A percentile compares a stretch with the other conserved stretches of the same genome.
Conservation (phyloP, 2,797 vertebrate species). For the Typhlichthys eigenmanni region DNA sequence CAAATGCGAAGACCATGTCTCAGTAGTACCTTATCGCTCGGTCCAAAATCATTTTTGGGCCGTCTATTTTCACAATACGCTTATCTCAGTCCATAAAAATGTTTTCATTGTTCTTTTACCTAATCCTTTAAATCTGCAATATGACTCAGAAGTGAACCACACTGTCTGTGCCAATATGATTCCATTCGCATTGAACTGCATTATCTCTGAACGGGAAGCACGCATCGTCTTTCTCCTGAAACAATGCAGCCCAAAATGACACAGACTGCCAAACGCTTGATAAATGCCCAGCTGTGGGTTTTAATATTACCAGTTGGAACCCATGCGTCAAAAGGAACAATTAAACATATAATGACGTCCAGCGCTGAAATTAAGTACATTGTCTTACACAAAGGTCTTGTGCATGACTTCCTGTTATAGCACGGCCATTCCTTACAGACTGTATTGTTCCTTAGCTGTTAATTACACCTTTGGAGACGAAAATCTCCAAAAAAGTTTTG, state of each 20-base stretch:
- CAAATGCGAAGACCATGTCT: constrained; percentile 23
- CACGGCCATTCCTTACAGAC: constrained; percentile 19
- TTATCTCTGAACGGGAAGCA: constrained; percentile 57
- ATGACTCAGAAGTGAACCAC: constrained; percentile 75
- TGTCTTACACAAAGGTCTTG: constrained; percentile 36
- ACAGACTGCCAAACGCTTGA: constrained; percentile 64
- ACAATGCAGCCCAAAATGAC: constrained; percentile 62
- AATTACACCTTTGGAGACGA: neutral
- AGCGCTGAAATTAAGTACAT: constrained; percentile 50
- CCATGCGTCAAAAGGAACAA: constrained; percentile 52
- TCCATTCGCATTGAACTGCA: constrained; percentile 39
- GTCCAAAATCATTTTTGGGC: constrained; percentile 20
- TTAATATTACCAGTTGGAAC: constrained; percentile 60
- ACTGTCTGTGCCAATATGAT: constrained; percentile 61
- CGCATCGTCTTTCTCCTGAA: constrained; percentile 44
- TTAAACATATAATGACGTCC: constrained; percentile 47
- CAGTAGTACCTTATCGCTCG: neutral
- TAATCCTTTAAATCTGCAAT: constrained; percentile 77
- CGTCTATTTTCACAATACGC: constrained; percentile 74
- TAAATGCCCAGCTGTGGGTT: constrained; percentile 67
- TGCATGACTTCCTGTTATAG: constrained; percentile 23
- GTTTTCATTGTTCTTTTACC: constrained; percentile 69
- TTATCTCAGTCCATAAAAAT: constrained; percentile 74
- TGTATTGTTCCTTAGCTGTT: neutral
- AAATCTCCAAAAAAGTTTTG: constrained; percentile 2